A percentile compares a stretch with the other conserved stretches of the same genome.
Conservation (phyloP, 2,113 vertebrate species). For the Gobiocypris rarus region DNA sequence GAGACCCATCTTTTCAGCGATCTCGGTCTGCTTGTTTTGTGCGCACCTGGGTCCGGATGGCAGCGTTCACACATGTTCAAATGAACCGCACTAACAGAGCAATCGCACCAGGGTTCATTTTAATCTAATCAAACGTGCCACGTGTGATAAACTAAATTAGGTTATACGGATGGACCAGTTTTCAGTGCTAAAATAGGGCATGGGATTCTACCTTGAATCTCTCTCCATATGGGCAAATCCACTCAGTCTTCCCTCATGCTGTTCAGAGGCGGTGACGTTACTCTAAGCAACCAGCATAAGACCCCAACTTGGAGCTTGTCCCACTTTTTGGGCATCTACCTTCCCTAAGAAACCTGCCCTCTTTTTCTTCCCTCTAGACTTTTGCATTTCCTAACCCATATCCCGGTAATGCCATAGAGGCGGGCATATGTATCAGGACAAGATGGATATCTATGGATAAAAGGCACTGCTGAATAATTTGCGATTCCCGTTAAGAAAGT, state of each 20-base stretch:
- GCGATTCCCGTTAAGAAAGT: slow-evolving; percentile 1
- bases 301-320: slow-evolving; percentile 14
- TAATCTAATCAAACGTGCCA: too few species aligned
- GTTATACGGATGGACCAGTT: not conserved
- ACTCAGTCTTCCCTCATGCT: slow-evolving; percentile 11
- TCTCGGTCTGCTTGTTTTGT: too few species aligned
- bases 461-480: slow-evolving; percentile 36
- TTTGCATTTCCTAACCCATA: slow-evolving; percentile 29
- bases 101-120: too few species aligned
- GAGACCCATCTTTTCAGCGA: too few species aligned
- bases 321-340: slow-evolving; percentile 28
- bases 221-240: not conserved
- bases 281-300: not conserved
- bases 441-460: slow-evolving; percentile 34
- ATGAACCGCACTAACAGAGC: too few species aligned
- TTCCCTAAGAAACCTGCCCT: not conserved
- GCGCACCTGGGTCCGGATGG: too few species aligned
- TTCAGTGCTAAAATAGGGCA: slow-evolving; percentile 1
- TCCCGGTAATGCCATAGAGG: slow-evolving; percentile 11
- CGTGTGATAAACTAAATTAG: too few species aligned
- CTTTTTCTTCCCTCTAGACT: slow-evolving; percentile 22
- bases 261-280: not conserved
- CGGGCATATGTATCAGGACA: not conserved
- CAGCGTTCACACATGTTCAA: too few species aligned
- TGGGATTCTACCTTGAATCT: not conserved